Evolutionary conservation across 2,888 invertebrate species (phyloP), one percentile per base, ranked within the genome.

Genomic region (Drosophila merina): DNA sequence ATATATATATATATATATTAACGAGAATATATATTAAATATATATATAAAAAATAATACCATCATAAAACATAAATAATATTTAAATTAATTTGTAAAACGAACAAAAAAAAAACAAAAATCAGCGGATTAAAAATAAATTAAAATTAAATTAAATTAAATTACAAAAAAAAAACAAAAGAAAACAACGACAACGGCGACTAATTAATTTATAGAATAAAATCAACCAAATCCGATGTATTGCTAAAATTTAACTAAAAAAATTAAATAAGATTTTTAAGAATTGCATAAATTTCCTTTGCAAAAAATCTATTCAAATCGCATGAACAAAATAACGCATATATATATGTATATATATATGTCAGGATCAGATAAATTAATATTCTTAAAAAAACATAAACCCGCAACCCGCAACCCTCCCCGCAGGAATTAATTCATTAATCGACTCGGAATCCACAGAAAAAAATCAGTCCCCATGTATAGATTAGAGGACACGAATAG

Each of bases 401-500:
- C n/a, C n/a, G 20, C 2, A 20, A 20, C 20, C 20, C 20, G 20
- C 2, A 33, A 3, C 33, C 38, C 38, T 5, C 8, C 36, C 36
- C 36, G 2, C 3, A 14, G 2, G 20, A 14, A 8, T 14, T 40
- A 12, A 64, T 64, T 64, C 51, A 63, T 63, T 38, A 44, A 50
- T 36, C 57, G 79, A 64, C 76, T 57, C 72, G 76, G 36, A 79
- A 63, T 60, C 60, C 58, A 73, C 71, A 59, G 20, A 20, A 75
- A 57, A 75, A 76, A 59, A 69, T 49, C 80, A 81, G 75, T 40
- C 82, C 86, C 81, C 86, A 91, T 91, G 90, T 91, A 91, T 87
- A 90, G 90, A 88, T 79, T 91, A 78, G 90, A 91, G 79, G 90
- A 91, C 79, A 88, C 89, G 64, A 88, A 76, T 60, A 91, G 90